Base-by-base conservation (phyloP, 2,888 invertebrate species). In the Endomychus coccineus region DNA sequence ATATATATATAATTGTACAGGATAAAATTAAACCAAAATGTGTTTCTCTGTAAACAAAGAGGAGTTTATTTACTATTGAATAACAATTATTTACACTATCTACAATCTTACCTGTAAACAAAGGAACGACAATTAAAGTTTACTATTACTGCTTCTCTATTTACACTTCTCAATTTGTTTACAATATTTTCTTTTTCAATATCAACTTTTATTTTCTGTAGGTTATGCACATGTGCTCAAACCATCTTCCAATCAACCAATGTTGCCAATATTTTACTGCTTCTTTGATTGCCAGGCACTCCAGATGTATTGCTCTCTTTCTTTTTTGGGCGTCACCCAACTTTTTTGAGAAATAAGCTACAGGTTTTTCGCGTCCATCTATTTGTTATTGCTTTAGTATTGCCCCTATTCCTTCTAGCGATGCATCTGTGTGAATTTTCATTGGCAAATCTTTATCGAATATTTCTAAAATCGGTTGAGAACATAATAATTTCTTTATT, bases 221-320 rank as follows among this genome's bases (percentile, higher is more conserved):
- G n/a, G n/a, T n/a, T n/a, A n/a, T n/a, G n/a, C n/a, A n/a, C n/a
- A n/a, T n/a, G n/a, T n/a, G n/a, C 5, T 16, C 37, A 34, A 52
- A 49, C 27, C 33, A 12, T 42, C 30, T 46, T 19, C 47, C 48
- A 14, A 52, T 43, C 13, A 50, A 16, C 43, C 45, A 50, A 28
- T 49, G 34, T 40, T 48, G 46, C 46, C 51, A 50, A 27, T 45
- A 51, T 27, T 40, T 45, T 35, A 50, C 23, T 16, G 45, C 44
- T 49, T 44, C n/a, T 36, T 51, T 49, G 6, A 51, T 47, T 16
- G 49, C 45, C 25, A 47, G 16, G 21, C 49, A 50, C 44, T 52
- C 48, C 17, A 50, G 28, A 33, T 48, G 47, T 21, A 52, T 45
- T 17, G 46, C 46, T 40, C 31, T 45, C 42, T 45, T 44, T 13